Conservation (phyloP, 2,888 invertebrate genomes). For the Coenonympha arcania region DNA sequence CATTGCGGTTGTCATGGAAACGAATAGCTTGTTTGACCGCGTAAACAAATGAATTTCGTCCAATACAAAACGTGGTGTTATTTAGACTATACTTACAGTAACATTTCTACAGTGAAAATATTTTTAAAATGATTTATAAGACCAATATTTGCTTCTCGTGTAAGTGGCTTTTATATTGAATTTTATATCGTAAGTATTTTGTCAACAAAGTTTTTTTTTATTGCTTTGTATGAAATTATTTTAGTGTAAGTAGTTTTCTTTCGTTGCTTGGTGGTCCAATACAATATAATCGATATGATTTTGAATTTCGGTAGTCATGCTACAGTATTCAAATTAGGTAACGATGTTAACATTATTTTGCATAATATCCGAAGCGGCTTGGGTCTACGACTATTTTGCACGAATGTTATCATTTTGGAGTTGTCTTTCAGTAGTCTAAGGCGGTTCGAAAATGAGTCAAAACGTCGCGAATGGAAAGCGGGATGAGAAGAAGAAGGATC, state of each 20-base stretch:
- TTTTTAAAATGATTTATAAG: conserved; percentile 9
- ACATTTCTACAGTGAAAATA: conserved; percentile 12
- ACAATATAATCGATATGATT: conserved; percentile 53
- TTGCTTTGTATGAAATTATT: conserved; percentile 11
- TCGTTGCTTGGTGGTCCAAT: conserved; percentile 45
- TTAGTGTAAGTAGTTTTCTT: conserved; percentile 43
- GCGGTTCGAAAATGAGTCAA: conserved; percentile 46
- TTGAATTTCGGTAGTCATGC: conserved; percentile 53
- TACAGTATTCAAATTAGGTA: conserved; percentile 56
- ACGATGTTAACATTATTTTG: conserved; percentile 36
- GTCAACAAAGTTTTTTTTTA: neutral
- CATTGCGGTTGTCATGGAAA: conserved; percentile 54
- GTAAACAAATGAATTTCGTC: conserved; percentile 69
- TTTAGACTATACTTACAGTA: conserved; percentile 36
- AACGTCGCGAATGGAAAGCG: conserved; percentile 45
- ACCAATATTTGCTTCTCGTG: conserved; percentile 5
- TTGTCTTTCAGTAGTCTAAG: conserved; percentile 26
- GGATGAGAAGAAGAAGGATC: conserved; percentile 55
- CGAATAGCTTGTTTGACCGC: conserved; percentile 54
- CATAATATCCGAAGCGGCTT: conserved; percentile 27
- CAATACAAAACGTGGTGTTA: conserved; percentile 43
- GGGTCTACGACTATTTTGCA: neutral
- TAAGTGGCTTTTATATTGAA: conserved; percentile 6
- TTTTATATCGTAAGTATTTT: neutral
- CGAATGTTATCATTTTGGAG: conserved; percentile 36